Conservation (phyloP, 2,113 vertebrate species). For the Todiramphus saurophagus region DNA sequence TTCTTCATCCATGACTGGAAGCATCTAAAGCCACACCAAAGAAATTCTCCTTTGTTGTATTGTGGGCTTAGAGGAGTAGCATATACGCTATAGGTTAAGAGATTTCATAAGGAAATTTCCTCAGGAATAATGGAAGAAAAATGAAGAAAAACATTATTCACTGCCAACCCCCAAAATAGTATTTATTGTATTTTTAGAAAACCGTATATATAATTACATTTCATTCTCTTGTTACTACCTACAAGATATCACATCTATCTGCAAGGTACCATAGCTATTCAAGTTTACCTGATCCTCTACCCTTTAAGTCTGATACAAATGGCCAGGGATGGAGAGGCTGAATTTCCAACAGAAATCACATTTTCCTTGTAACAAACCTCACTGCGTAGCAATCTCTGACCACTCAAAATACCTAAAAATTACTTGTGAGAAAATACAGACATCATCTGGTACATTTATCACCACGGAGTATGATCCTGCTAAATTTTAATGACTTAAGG, state of each 20-base stretch:
- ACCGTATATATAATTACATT: no score
- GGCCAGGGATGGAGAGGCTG: neutral
- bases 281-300: neutral
- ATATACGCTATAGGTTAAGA: neutral
- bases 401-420: neutral
- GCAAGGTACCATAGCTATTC: neutral
- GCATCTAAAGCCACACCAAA: neutral
- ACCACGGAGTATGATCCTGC: neutral
- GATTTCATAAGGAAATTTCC: neutral
- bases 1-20: neutral
- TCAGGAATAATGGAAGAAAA: neutral
- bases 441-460: neutral
- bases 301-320: neutral
- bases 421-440: neutral
- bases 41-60: neutral
- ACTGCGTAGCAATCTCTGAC: neutral
- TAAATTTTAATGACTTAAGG: neutral
- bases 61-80: neutral
- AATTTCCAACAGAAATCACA: neutral
- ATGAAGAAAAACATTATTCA: neutral
- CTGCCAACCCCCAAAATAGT: no score
- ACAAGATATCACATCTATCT: no score
- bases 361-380: accelerated
- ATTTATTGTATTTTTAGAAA: no score
- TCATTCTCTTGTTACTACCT: no score